These are phyloP conservation scores for Drosophila barbarae DNA, from an alignment of 2,888 invertebrate species.

Conservation along the genomic window DNA sequence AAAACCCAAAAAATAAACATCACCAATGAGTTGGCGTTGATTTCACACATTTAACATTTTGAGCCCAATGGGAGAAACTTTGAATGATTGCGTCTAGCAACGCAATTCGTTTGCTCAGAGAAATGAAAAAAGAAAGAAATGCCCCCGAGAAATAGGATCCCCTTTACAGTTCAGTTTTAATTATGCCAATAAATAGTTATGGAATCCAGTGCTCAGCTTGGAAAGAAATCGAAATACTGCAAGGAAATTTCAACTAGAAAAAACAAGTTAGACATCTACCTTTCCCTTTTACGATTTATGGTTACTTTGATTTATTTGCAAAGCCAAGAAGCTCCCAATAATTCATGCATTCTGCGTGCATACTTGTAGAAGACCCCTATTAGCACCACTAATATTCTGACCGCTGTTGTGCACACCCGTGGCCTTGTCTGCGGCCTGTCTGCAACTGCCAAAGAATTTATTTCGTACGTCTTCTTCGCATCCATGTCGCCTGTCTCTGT, in stretches of 20 bases:
- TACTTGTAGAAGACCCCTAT: background rate
- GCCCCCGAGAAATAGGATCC: conserved; percentile 19
- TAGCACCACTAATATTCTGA: conserved; percentile 22
- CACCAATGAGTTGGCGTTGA: conserved; percentile 55
- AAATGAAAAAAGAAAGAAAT: conserved; percentile 1
- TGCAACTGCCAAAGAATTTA: conserved; percentile 71
- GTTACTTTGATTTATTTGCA: background rate
- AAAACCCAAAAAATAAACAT: conserved; percentile 29
- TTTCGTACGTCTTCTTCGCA: conserved; percentile 71
- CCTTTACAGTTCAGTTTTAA: background rate
- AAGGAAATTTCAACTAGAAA: too few species aligned
- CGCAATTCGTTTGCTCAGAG: conserved; percentile 34
- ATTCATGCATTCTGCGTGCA: conserved; percentile 4
- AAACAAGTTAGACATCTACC: background rate
- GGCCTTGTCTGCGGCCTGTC: conserved; percentile 56
- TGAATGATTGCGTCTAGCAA: conserved; percentile 63
- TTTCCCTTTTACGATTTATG: background rate
- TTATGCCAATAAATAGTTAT: background rate
- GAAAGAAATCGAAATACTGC: background rate
- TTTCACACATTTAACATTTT: conserved; percentile 52
- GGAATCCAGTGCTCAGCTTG: background rate
- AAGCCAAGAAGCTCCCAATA: background rate
- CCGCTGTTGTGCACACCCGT: conserved; percentile 26
- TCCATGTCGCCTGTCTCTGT: conserved; percentile 36
- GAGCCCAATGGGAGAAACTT: conserved; percentile 30